Base-by-base conservation (phyloP, 2,888 invertebrate species). In the Oscheius sp. region DNA sequence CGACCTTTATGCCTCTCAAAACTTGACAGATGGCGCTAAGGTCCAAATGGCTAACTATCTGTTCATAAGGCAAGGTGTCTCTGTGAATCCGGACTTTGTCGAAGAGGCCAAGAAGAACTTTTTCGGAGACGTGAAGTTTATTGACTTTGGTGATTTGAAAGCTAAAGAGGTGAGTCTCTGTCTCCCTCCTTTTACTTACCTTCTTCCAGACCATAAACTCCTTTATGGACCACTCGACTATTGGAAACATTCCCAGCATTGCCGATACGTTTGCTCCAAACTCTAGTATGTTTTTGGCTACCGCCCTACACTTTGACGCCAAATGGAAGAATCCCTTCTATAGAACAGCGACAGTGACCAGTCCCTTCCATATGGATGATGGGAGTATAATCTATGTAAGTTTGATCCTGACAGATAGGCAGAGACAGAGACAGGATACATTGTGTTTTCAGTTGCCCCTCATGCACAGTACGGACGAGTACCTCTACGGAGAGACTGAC, bases 301-400 rank as follows among this genome's bases (percentile, higher is more conserved):
- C 35, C 11, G 60, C 60, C 60, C 35, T 60, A 2, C n/a, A 13
- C 35, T 35, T 60, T 10, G 35, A 60, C 3, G 60, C 37, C 9
- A 60, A 32, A 10, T 60, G 60, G 60, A 60, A 60, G 37, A 60
- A 37, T 37, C 60, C 60, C 21, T 60, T 60, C 60, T 42, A 60
- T 37, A 32, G 35, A 35, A 60, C 60, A 11, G 60, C 60, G 9
- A 60, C 60, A 60, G 60, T 60, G 2, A 60, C n/a, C n/a, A 35
- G 60, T 11, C n/a, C 35, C 7, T 60, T 60, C n/a, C 60, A 60
- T 60, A 32, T 35, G 60, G 33, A 2, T 9, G 37, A 60, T 60
- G 60, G 60, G 13, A 60, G 3, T 37, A 60, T 2, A 7, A 37
- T 60, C 4, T n/a, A n/a, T 13, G 60, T 60, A 21, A 60, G 42